Evolutionary conservation across 2,113 vertebrate species (phyloP).

Genomic region (Fulmarus glacialis): DNA sequence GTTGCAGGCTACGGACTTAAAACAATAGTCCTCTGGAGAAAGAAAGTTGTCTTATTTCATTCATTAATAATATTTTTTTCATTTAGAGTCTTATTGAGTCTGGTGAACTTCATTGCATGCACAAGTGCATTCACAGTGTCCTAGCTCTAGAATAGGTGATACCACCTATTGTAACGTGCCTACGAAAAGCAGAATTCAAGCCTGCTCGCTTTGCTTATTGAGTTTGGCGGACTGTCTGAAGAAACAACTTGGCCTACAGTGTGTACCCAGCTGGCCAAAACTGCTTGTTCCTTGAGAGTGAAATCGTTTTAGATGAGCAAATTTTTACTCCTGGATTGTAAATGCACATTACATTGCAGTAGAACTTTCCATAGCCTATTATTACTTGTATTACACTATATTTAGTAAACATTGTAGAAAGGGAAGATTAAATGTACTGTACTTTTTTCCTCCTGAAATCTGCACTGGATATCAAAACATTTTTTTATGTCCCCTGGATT

Average conservation of each 20-base stretch:
- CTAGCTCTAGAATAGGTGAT: not conserved
- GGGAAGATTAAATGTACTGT: slow-evolving; percentile 9
- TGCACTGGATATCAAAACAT: not conserved
- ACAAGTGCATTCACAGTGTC: not conserved
- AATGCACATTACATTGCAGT: not conserved
- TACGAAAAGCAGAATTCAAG: not conserved
- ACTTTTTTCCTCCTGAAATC: slow-evolving; percentile 24
- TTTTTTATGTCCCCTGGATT: not conserved
- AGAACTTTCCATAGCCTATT: not conserved
- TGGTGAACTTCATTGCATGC: not conserved
- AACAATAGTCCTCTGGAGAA: not conserved
- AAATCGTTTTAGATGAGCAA: not conserved
- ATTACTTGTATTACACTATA: slow-evolving; percentile 7
- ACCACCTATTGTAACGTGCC: not conserved
- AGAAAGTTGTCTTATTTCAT: not conserved
- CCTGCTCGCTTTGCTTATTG: not conserved
- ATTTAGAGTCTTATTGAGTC: not conserved
- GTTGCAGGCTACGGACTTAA: not conserved
- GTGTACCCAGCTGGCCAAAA: not conserved
- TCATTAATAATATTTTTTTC: not conserved
- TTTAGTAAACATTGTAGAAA: slow-evolving; percentile 15
- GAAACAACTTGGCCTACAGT: not conserved
- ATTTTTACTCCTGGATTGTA: not conserved
- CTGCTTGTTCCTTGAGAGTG: not conserved
- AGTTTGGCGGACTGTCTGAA: not conserved